These are phyloP conservation scores for Ceratosolen fusciceps DNA, from an alignment of 1,140 invertebrate species.

Conservation along the genomic window DNA sequence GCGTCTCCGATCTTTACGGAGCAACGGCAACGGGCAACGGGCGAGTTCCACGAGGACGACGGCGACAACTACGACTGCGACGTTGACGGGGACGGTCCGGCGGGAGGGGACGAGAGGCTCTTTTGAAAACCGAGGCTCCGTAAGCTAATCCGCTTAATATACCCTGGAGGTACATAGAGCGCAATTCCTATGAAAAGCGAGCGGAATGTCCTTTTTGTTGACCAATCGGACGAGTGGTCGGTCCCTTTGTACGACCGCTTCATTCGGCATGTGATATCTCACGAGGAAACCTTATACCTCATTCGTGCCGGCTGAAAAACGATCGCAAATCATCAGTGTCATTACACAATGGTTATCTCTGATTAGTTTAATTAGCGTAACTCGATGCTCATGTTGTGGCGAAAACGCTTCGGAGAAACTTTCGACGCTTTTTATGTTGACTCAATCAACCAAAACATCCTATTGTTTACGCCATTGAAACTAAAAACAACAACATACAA, in stretches of 20 bases:
- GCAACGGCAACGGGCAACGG: too few species aligned
- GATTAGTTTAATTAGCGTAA: constrained; percentile 13
- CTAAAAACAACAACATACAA: too few species aligned
- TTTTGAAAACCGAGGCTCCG: constrained; percentile 44
- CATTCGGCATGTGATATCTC: not conserved
- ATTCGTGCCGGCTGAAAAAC: not conserved
- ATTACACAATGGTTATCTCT: not conserved
- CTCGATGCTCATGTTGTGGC: not conserved
- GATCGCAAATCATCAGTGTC: not conserved
- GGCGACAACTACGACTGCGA: too few species aligned
- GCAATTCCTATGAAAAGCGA: constrained; percentile 44
- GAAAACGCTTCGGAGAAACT: not conserved
- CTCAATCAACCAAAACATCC: not conserved
- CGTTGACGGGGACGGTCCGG: too few species aligned
- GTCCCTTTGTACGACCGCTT: not conserved
- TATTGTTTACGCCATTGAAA: not conserved
- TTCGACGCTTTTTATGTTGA: not conserved
- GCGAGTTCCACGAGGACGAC: too few species aligned
- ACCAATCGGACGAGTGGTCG: not conserved
- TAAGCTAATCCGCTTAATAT: constrained; percentile 47
- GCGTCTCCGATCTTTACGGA: constrained; percentile 29
- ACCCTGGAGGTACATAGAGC: constrained; percentile 13
- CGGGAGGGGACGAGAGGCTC: not conserved
- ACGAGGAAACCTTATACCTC: not conserved
- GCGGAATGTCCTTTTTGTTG: not conserved